phyloP scores from a whole-genome alignment of 2,113 vertebrate species.

The Brachyistius frenatus region DNA sequence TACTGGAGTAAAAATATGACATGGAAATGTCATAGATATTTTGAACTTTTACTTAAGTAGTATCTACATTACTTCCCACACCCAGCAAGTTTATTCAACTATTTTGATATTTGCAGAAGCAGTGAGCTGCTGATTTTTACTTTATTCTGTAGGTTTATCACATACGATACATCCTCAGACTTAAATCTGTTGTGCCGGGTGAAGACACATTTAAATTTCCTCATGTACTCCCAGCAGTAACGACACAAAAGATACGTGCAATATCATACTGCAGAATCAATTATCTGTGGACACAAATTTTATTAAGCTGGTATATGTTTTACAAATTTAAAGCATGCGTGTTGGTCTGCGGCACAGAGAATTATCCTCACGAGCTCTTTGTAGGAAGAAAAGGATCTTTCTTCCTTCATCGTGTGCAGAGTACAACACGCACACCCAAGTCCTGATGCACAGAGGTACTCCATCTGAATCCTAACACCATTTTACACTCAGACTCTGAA shows the following conservation, averaged over 20 bases:
- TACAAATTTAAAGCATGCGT: conserved; percentile 43
- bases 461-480: conserved; percentile 76
- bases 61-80: too few relatives aligned
- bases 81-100: too few relatives aligned
- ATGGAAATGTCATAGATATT: too few relatives aligned
- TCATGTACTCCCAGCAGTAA: conserved; percentile 14
- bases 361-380: conserved; percentile 41
- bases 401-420: conserved; percentile 48
- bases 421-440: conserved; percentile 66
- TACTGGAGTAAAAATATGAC: too few relatives aligned
- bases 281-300: conserved; percentile 26
- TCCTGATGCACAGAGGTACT: conserved; percentile 69
- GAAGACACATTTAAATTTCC: conserved; percentile 2
- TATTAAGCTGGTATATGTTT: conserved; percentile 49
- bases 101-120: too few relatives aligned
- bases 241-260: conserved; percentile 2
- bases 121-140: too few relatives aligned
- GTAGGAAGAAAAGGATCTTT: conserved; percentile 41
- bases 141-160: too few relatives aligned
- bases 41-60: too few relatives aligned
- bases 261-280: conserved; percentile 21
- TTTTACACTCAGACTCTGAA: conserved; percentile 75
- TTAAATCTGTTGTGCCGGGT: conserved; percentile 15
- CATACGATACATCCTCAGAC: too few relatives aligned
- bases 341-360: conserved; percentile 36